Evolutionary conservation across 2,797 vertebrate genomes (phyloP).

Genomic region (Spinibarbus caldwelli): DNA sequence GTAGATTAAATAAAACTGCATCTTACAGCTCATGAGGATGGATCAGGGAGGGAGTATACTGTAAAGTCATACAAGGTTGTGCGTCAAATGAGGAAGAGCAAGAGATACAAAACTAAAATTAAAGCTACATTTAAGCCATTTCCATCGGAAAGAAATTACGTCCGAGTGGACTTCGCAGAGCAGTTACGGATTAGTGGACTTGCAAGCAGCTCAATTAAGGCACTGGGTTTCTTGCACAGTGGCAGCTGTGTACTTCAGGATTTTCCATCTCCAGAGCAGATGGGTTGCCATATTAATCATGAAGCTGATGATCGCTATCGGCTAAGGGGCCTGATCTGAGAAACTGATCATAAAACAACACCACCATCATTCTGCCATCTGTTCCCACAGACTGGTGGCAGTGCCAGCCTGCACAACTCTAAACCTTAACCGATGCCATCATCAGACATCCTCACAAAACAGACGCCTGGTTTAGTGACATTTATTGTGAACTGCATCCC

Average conservation of each 20-base stretch:
- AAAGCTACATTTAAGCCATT: constrained; percentile 15
- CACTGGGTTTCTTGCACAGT: constrained; percentile 51
- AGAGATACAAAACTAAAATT: constrained; percentile 1
- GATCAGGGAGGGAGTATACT: constrained; percentile 7
- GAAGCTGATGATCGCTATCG: constrained; percentile 76
- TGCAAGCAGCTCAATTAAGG: constrained; percentile 54
- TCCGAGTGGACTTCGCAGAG: neutral
- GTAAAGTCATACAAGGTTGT: neutral
- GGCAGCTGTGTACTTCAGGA: constrained; percentile 79
- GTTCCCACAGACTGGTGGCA: constrained; percentile 70
- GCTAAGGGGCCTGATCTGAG: constrained; percentile 62
- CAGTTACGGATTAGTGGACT: constrained; percentile 30
- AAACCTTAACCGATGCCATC: constrained; percentile 67
- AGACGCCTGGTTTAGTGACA: constrained; percentile 54
- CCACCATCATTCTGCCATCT: constrained; percentile 77
- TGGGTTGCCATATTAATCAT: constrained; percentile 80
- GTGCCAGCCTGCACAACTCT: constrained; percentile 69
- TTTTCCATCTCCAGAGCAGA: constrained; percentile 80
- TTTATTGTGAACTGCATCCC: neutral
- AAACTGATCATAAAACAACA: constrained; percentile 79
- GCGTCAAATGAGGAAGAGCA: neutral
- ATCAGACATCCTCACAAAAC: constrained; percentile 68
- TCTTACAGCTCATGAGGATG: constrained; percentile 9
- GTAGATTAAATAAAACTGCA: constrained; percentile 24
- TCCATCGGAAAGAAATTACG: neutral